These are phyloP conservation scores for Pelmatolapia mariae DNA, from an alignment of 2,113 vertebrate species.

Conservation along the genomic window DNA sequence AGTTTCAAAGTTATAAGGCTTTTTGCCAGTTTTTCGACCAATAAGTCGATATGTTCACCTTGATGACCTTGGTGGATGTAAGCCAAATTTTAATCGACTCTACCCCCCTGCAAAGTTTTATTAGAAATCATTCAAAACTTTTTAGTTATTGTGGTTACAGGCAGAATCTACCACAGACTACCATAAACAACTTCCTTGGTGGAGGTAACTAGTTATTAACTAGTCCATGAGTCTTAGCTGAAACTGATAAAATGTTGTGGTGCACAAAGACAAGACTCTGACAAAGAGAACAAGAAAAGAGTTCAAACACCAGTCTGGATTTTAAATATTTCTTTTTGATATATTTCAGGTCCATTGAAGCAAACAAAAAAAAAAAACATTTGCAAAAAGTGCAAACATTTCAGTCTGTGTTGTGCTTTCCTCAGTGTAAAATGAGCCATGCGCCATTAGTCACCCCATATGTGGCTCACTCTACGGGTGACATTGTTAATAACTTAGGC, in stretches of 20 bases:
- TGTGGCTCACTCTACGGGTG: not conserved
- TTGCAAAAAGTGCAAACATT: not conserved
- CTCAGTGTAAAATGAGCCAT: not conserved
- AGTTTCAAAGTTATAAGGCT: not conserved
- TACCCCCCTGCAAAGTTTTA: rapidly evolving
- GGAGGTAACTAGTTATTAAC: not conserved
- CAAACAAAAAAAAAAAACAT: not conserved
- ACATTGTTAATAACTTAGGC: not conserved
- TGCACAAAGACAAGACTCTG: not conserved
- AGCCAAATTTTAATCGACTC: not conserved
- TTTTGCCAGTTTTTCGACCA: not conserved
- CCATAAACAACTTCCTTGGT: not conserved
- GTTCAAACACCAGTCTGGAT: not conserved
- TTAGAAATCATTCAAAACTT: rapidly evolving
- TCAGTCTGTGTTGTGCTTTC: not conserved
- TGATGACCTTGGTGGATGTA: not conserved
- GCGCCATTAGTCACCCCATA: not conserved
- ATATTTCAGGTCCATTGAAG: not conserved
- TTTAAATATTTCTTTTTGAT: rapidly evolving
- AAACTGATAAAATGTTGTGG: not conserved
- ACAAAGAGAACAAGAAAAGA: not conserved
- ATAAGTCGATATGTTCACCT: rapidly evolving
- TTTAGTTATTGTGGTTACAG: not conserved
- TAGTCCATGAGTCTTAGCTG: rapidly evolving
- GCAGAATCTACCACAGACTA: rapidly evolving